Conservation (phyloP, 2,888 invertebrate species). For the Tinea semifulvella region DNA sequence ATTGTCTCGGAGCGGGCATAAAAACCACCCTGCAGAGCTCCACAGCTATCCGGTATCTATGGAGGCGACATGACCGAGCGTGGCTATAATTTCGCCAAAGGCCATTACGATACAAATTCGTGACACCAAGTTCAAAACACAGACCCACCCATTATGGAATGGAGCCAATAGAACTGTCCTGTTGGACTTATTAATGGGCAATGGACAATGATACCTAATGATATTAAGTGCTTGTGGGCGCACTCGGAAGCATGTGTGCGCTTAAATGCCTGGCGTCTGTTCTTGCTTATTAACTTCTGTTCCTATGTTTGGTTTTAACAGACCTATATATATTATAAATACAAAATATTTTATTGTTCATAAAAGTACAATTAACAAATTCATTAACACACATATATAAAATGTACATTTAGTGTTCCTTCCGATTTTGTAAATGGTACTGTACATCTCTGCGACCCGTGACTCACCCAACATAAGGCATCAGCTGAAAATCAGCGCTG, state of each 20-base stretch:
- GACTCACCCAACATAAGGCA: too few species aligned
- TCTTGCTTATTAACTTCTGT: slow-evolving; percentile 6
- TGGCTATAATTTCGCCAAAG: slow-evolving; percentile 22
- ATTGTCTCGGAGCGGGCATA: slow-evolving; percentile 10
- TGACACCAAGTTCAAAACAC: slow-evolving; percentile 41
- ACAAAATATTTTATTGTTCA: too few species aligned
- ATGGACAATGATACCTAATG: slow-evolving; percentile 57
- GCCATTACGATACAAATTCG: slow-evolving; percentile 44
- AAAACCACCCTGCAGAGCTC: background rate
- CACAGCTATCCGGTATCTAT: slow-evolving; percentile 19
- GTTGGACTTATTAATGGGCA: slow-evolving; percentile 51
- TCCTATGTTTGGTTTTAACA: background rate
- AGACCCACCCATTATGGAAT: slow-evolving; percentile 43
- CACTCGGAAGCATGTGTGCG: slow-evolving; percentile 14
- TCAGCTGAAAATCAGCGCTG: too few species aligned
- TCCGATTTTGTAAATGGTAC: too few species aligned
- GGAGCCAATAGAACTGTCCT: slow-evolving; percentile 55
- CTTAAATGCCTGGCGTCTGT: slow-evolving; percentile 1
- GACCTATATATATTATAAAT: too few species aligned
- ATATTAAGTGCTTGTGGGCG: slow-evolving; percentile 37
- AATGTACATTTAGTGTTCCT: too few species aligned
- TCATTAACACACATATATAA: too few species aligned
- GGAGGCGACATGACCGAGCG: slow-evolving; percentile 25
- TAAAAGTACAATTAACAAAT: too few species aligned
- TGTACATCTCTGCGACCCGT: too few species aligned